These are phyloP conservation scores for Suillia variegata DNA, from an alignment of 2,888 invertebrate species.

Conservation along the genomic window DNA sequence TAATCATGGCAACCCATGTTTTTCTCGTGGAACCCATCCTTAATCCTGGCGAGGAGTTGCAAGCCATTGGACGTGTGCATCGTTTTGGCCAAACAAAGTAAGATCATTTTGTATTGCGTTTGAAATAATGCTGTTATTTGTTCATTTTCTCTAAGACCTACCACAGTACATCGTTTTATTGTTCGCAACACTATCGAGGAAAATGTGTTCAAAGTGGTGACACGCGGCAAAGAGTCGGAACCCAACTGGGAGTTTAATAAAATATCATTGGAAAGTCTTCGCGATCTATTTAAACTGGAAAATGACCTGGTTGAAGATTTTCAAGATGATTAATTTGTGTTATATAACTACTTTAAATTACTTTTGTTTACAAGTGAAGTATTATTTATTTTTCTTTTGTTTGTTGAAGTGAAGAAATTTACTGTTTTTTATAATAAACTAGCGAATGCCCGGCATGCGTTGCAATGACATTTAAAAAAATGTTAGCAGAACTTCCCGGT, in stretches of 20 bases:
- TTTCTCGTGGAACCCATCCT: conserved; percentile 76
- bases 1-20: conserved; percentile 79
- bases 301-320: background rate
- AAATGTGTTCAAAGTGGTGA: conserved; percentile 65
- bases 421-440: too few relatives aligned
- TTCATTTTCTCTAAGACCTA: conserved; percentile 60
- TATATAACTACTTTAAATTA: background rate
- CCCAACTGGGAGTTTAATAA: conserved; percentile 50
- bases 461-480: too few relatives aligned
- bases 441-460: too few relatives aligned
- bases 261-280: conserved; percentile 43
- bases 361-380: background rate
- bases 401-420: too few relatives aligned
- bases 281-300: conserved; percentile 40
- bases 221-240: conserved; percentile 52
- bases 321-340: background rate
- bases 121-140: too few relatives aligned
- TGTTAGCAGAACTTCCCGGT: too few relatives aligned
- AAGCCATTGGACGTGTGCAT: conserved; percentile 79
- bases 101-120: conserved; percentile 18
- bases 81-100: conserved; percentile 79
- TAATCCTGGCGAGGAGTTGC: conserved; percentile 74
- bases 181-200: conserved; percentile 74
- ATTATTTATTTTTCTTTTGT: background rate
- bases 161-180: conserved; percentile 74